Evolutionary conservation across 2,888 invertebrate genomes (phyloP).

Genomic region (Dryocosmus kuriphilus): DNA sequence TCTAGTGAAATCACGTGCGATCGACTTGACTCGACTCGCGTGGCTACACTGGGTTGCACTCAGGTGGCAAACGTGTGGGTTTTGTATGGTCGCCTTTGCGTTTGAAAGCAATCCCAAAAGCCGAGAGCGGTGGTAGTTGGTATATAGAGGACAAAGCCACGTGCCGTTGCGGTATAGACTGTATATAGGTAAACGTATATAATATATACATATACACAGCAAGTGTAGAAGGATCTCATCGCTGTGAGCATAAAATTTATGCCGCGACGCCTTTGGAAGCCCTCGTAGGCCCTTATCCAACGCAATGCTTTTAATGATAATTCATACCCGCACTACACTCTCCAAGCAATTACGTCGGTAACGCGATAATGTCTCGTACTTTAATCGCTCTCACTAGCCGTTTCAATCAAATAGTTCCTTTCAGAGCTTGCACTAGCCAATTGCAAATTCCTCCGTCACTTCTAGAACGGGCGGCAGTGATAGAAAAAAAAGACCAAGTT

Average conservation of each 20-base stretch:
- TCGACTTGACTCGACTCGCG: neutral
- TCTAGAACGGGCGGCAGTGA: too few relatives aligned
- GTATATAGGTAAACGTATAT: too few relatives aligned
- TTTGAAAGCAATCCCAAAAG: slow-evolving; percentile 25
- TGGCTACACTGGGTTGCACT: slow-evolving; percentile 34
- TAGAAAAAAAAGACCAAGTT: too few relatives aligned
- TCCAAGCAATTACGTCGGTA: slow-evolving; percentile 64
- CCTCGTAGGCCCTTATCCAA: slow-evolving; percentile 12
- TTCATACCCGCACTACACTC: slow-evolving; percentile 65
- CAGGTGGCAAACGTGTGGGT: slow-evolving; percentile 30
- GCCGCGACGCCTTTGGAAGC: neutral
- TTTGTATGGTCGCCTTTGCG: slow-evolving; percentile 1
- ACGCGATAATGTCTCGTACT: slow-evolving; percentile 61
- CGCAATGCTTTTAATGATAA: slow-evolving; percentile 58
- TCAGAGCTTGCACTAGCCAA: neutral
- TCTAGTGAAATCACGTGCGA: slow-evolving; percentile 29
- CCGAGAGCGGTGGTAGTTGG: slow-evolving; percentile 3
- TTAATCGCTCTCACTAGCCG: slow-evolving; percentile 42
- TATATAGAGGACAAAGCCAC: neutral
- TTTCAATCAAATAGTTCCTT: neutral
- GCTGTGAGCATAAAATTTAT: neutral
- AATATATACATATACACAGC: too few relatives aligned
- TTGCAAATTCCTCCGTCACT: neutral
- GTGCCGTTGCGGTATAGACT: slow-evolving; percentile 15
- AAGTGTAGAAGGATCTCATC: slow-evolving; percentile 4